Percentiles rank a stretch among this genome's conserved stretches.
Conservation (phyloP, 2,888 invertebrate species). For the Phengaris alcon region DNA sequence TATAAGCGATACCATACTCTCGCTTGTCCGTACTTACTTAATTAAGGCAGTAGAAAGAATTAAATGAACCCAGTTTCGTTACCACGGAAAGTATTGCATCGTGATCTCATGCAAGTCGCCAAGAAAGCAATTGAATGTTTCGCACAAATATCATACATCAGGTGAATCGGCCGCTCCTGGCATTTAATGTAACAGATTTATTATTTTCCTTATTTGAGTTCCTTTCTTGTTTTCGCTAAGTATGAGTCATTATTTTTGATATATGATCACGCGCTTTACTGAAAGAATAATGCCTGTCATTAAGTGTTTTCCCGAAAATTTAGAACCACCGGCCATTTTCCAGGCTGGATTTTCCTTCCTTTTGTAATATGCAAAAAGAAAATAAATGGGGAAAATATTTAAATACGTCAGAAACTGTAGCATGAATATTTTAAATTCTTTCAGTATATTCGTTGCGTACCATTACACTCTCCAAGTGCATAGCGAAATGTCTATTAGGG, state of each 20-base stretch:
- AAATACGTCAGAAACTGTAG: background rate
- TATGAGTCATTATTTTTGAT: conserved; percentile 24
- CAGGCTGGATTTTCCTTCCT: background rate
- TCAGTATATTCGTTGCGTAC: background rate
- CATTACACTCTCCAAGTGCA: too few species aligned
- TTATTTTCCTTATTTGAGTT: conserved; percentile 20
- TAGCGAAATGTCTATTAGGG: too few species aligned
- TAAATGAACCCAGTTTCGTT: too few species aligned
- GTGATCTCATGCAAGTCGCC: too few species aligned
- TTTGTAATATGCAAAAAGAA: conserved; percentile 12
- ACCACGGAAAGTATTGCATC: too few species aligned
- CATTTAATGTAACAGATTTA: conserved; percentile 7
- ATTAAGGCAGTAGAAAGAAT: too few species aligned
- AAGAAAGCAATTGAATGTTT: too few species aligned
- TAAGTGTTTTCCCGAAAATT: conserved; percentile 16
- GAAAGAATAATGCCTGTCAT: conserved; percentile 20
- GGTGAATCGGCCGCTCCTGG: background rate
- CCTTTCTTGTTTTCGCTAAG: conserved; percentile 19
- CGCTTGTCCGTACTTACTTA: too few species aligned
- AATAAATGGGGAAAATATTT: conserved; percentile 2
- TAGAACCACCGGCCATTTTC: background rate
- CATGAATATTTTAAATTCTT: background rate
- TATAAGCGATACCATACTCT: too few species aligned
- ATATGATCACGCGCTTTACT: conserved; percentile 17
- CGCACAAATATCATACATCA: too few species aligned